These are phyloP conservation scores for Selenia dentaria DNA, from an alignment of 2,888 invertebrate genomes.

Conservation along the genomic window DNA sequence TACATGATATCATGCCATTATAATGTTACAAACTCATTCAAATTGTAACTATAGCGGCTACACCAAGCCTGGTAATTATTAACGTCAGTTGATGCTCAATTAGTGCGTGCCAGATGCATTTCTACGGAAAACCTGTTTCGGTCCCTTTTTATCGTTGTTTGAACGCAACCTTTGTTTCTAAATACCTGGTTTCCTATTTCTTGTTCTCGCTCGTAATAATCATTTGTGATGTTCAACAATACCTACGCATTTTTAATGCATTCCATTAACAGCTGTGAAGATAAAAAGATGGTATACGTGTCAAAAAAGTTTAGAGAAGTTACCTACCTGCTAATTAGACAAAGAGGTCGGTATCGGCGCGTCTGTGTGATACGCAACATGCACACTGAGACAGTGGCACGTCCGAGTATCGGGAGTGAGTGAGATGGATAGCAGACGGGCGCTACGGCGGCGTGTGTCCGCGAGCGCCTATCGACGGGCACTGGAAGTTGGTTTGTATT, in stretches of 20 bases:
- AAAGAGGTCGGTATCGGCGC: slow-evolving; percentile 72
- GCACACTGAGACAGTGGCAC: slow-evolving; percentile 68
- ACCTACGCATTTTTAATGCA: slow-evolving; percentile 20
- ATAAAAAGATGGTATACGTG: slow-evolving; percentile 18
- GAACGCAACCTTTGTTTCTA: slow-evolving; percentile 63
- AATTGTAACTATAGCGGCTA: slow-evolving; percentile 26
- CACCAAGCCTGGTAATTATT: slow-evolving; percentile 52
- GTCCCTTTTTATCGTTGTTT: slow-evolving; percentile 58
- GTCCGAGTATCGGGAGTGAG: slow-evolving; percentile 45
- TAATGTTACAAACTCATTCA: slow-evolving; percentile 24
- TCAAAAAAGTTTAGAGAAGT: slow-evolving; percentile 49
- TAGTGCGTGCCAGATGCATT: slow-evolving; percentile 78
- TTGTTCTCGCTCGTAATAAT: slow-evolving; percentile 30
- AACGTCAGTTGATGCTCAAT: slow-evolving; percentile 69
- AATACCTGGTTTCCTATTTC: slow-evolving; percentile 39
- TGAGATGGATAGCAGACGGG: slow-evolving; percentile 40
- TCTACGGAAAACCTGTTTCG: slow-evolving; percentile 74
- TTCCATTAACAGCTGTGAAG: slow-evolving; percentile 14
- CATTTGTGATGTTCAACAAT: slow-evolving; percentile 29
- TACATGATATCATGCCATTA: slow-evolving; percentile 26
- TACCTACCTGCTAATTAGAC: slow-evolving; percentile 80
- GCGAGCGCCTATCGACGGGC: slow-evolving; percentile 66
- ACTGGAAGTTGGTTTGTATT: slow-evolving; percentile 42
- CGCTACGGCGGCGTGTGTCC: slow-evolving; percentile 61
- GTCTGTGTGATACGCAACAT: slow-evolving; percentile 69